Evolutionary conservation across 2,113 vertebrate genomes (phyloP).

Genomic region (Podarcis cretensis): DNA sequence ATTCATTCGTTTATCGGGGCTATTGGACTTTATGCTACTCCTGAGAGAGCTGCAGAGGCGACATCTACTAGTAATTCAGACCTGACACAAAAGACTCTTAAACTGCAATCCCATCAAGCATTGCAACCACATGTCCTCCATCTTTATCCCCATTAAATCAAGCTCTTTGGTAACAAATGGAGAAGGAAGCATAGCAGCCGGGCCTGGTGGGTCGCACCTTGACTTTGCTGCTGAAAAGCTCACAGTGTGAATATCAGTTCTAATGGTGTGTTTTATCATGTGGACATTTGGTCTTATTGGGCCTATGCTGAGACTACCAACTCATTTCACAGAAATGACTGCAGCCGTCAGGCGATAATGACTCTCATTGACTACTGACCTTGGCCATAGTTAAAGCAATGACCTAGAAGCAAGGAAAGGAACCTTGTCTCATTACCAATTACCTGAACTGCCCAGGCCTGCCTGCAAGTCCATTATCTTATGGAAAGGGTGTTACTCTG

Average conservation of each 20-base stretch:
- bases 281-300: constrained; percentile 37
- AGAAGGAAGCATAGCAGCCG: not conserved
- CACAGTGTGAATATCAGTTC: not conserved
- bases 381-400: constrained; percentile 38
- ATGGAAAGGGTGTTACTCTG: constrained; percentile 42
- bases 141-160: not conserved
- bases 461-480: constrained; percentile 32
- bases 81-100: not conserved
- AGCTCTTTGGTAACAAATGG: not conserved
- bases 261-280: constrained; percentile 41
- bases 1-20: not conserved
- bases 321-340: constrained; percentile 50
- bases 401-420: constrained; percentile 54
- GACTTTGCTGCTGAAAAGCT: constrained; percentile 30
- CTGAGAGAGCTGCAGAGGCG: constrained; percentile 24
- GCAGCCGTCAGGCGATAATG: constrained; percentile 45
- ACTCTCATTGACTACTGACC: constrained; percentile 51
- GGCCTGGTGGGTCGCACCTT: not conserved
- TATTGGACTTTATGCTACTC: not conserved
- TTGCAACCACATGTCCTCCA: not conserved
- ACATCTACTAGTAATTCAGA: not conserved
- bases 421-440: constrained; percentile 45
- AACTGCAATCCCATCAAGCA: not conserved
- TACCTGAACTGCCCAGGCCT: constrained; percentile 17
- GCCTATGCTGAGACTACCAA: constrained; percentile 9